Evolutionary conservation across 2,113 vertebrate species (phyloP), one percentile per base, ranked within the genome.

Genomic region (Poecilia latipinna): DNA sequence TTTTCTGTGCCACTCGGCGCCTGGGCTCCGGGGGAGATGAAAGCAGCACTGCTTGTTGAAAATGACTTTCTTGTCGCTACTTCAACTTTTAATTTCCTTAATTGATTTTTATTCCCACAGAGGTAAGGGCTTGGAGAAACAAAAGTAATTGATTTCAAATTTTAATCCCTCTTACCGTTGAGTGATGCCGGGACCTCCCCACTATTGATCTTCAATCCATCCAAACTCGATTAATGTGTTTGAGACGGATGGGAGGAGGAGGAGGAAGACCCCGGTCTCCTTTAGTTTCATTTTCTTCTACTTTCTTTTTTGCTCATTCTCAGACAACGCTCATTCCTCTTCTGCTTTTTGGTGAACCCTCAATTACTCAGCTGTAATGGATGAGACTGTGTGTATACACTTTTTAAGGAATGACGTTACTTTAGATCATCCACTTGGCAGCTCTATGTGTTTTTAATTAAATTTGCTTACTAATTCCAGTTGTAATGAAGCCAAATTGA

Each of bases 21-120:
- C 70, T 12, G 39, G 13, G 65, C 78, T 67, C 80, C 7, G 33
- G 63, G 28, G 65, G 13, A 80, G 77, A 88, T 84, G 76, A 86
- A 86, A 89, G 83, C 67, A 1, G 39, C 67, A 72, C 24, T 19
- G 72, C 79, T 82, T 24, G 32, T 70, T 70, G 74, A 86, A 89
- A 89, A 91, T 80, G 72, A 87, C 90, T 90, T 88, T 92, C 66
- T 82, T 82, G 89, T 92, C 70, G 42, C 77, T 77, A 70, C 79
- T 88, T 90, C 84, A 90, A 90, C 91, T 92, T 93, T 92, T 92
- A 90, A 92, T 92, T 91, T 92, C 90, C 90, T 88, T 91, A 92
- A 94, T 92, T 90, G 90, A 93, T 90, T 92, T 87, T 81, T 28
- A 77, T 86, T 89, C 83, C 86, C 70, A 65, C 78, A 74, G 88